A percentile compares a stretch with the other conserved stretches of the same genome.
These are phyloP conservation scores for Cheilosia soror DNA, from an alignment of 2,888 invertebrate genomes.

Conservation along the genomic window DNA sequence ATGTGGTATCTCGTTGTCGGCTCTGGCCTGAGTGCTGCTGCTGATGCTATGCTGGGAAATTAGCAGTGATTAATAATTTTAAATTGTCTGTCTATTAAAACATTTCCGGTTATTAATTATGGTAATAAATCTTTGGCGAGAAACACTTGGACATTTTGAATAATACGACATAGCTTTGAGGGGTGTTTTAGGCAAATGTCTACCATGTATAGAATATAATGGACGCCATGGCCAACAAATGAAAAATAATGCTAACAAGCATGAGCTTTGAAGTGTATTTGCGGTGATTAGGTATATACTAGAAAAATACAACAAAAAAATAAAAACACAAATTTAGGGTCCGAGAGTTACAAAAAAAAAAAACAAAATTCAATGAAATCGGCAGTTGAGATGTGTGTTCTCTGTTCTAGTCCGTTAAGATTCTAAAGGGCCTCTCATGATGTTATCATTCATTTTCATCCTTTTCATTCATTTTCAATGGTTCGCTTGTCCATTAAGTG, in stretches of 20 bases:
- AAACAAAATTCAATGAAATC: too few relatives aligned
- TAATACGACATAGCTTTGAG: conserved; percentile 20
- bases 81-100: conserved; percentile 75
- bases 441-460: too few relatives aligned
- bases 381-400: too few relatives aligned
- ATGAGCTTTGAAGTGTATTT: neutral
- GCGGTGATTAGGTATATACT: too few relatives aligned
- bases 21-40: conserved; percentile 25
- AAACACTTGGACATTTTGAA: conserved; percentile 36
- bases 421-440: too few relatives aligned
- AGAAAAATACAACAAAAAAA: too few relatives aligned
- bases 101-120: conserved; percentile 75
- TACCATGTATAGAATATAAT: neutral
- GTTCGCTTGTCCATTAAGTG: too few relatives aligned
- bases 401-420: too few relatives aligned
- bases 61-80: conserved; percentile 75
- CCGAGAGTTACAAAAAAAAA: too few relatives aligned
- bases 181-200: conserved; percentile 23
- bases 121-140: conserved; percentile 58
- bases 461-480: too few relatives aligned
- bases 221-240: neutral
- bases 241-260: too few relatives aligned
- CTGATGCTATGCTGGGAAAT: conserved; percentile 50
- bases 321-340: too few relatives aligned
- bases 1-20: conserved; percentile 24